These are phyloP conservation scores for Andrena hattorfiana DNA, from an alignment of 2,888 invertebrate species.

Conservation along the genomic window DNA sequence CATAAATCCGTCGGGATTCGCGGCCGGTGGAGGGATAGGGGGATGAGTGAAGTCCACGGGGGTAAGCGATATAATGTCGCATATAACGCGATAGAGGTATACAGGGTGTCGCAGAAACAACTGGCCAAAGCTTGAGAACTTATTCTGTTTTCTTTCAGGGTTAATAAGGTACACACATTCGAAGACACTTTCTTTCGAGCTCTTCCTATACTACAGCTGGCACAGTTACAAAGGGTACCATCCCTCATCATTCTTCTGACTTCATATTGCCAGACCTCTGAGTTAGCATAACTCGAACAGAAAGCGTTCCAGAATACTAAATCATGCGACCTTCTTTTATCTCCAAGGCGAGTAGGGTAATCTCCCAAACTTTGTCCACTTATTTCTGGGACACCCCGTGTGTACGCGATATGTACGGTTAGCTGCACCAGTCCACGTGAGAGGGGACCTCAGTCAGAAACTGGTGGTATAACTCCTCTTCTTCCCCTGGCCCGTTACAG, in stretches of 20 bases:
- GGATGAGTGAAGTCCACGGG: slow-evolving; percentile 33
- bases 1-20: slow-evolving; percentile 80
- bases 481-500: slow-evolving; percentile 53
- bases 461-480: slow-evolving; percentile 49
- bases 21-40: slow-evolving; percentile 47
- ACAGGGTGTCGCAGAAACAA: neutral
- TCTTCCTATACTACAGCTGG: too few relatives aligned
- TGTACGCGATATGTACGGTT: slow-evolving; percentile 12
- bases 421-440: slow-evolving; percentile 34
- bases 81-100: slow-evolving; percentile 68
- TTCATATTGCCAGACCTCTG: too few relatives aligned
- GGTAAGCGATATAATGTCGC: slow-evolving; percentile 71
- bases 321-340: neutral
- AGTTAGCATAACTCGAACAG: too few relatives aligned
- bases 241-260: too few relatives aligned
- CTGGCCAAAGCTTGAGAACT: neutral
- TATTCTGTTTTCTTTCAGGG: neutral
- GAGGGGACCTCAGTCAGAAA: slow-evolving; percentile 50
- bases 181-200: too few relatives aligned
- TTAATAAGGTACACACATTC: neutral
- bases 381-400: neutral
- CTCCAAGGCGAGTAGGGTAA: neutral
- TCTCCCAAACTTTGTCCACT: neutral
- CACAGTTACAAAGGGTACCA: too few relatives aligned
- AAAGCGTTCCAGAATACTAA: neutral